Evolutionary conservation across 2,113 vertebrate genomes (phyloP), one percentile per base, ranked within the genome.

Genomic region (Alosa alosa): DNA sequence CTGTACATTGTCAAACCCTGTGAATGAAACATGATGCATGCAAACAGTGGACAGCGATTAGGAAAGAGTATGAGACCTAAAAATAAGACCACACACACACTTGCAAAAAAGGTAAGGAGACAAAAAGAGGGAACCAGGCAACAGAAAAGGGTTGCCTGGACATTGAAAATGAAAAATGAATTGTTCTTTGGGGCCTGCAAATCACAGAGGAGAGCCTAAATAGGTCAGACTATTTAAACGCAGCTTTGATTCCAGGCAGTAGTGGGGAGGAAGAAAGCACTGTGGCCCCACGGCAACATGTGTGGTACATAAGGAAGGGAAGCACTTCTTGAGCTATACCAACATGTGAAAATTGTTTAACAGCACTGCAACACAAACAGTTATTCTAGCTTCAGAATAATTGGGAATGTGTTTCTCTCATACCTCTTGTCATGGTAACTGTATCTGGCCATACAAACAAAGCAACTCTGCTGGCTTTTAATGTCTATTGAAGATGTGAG

Each of bases 141-240:
- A n/a, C n/a, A n/a, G n/a, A n/a, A 31, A 81, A 49, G 64, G 45
- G 60, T 39, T 15, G 64, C 8, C 82, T 36, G 50, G 36, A 13
- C 46, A 55, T 55, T 55, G 52, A 55, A 57, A 83, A 86, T 64
- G 36, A 68, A 81, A 84, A 75, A 44, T 17, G 46, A 57, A 83
- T 57, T 11, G n/a, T 41, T 82, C 75, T 49, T 15, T 6, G 22
- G 39, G 18, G 46, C 52, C 41, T 25, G 10, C 1, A 83, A 83
- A 64, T 83, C 44, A 36, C 49, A 72, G 25, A 46, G 45, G 68
- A 81, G 20, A 44, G 46, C 31, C 55, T 50, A 83, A 83, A n/a
- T 44, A 20, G 82, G 50, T 45, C 81, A 81, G 31, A 60, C 55
- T 52, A n/a, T 78, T 84, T 86, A 86, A 88, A 46, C 41, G 81